These are phyloP conservation scores for Drosophila parthenogenetica DNA, from an alignment of 2,888 invertebrate species.

Conservation along the genomic window DNA sequence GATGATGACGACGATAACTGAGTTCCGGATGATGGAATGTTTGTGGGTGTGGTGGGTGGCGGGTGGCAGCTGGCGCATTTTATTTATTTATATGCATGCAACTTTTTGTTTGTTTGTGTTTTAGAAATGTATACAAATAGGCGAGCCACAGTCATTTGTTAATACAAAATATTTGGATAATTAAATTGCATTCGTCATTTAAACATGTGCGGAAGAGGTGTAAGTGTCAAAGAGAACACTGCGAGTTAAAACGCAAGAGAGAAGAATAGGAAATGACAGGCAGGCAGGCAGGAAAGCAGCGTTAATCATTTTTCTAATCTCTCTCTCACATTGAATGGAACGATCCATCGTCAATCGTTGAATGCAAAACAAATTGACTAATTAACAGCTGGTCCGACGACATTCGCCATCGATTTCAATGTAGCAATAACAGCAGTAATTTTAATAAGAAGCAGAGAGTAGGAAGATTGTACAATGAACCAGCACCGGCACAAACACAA, in stretches of 20 bases:
- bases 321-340: conserved; percentile 11
- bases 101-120: neutral
- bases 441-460: conserved; percentile 1
- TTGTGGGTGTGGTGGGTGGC: neutral
- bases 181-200: conserved; percentile 23
- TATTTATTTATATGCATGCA: conserved; percentile 16
- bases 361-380: conserved; percentile 51
- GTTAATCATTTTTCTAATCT: conserved; percentile 25
- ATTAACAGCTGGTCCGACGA: conserved; percentile 50
- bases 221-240: neutral
- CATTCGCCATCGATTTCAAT: conserved; percentile 27
- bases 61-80: conserved; percentile 12
- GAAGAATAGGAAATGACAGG: conserved; percentile 24
- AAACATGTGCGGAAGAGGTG: conserved; percentile 5
- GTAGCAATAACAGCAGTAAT: conserved; percentile 15
- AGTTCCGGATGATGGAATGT: conserved; percentile 18
- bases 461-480: conserved; percentile 51
- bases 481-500: conserved; percentile 54
- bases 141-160: conserved; percentile 27
- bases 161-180: conserved; percentile 43
- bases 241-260: conserved; percentile 5
- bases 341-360: conserved; percentile 13
- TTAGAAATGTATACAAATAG: conserved; percentile 6
- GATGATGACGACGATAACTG: conserved; percentile 20
- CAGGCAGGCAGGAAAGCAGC: too few species aligned